Evolutionary conservation across 2,113 vertebrate genomes (phyloP).

Genomic region (Monarcha castaneiventris): DNA sequence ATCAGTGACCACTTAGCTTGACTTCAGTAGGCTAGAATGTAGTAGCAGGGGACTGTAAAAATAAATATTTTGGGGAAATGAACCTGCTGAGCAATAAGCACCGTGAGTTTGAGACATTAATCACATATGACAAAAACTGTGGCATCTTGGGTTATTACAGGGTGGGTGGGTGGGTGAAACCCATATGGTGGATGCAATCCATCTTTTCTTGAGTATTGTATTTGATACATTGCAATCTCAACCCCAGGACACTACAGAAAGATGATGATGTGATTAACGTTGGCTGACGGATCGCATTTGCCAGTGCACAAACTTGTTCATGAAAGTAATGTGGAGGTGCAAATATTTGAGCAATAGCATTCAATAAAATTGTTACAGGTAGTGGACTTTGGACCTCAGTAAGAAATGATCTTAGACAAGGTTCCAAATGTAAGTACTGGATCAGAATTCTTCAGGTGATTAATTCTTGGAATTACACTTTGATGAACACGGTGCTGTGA

Average conservation of each 20-base stretch:
- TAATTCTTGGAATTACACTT: neutral
- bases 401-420: neutral
- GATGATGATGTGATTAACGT: neutral
- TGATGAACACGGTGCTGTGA: neutral
- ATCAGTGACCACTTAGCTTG: conserved; percentile 16
- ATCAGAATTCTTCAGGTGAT: neutral
- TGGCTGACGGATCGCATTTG: neutral
- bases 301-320: neutral
- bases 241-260: neutral
- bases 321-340: neutral
- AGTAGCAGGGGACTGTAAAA: neutral
- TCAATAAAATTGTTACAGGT: neutral
- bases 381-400: neutral
- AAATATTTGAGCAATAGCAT: neutral
- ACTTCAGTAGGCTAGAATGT: neutral
- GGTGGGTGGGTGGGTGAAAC: neutral
- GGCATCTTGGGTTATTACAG: neutral
- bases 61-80: neutral
- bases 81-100: neutral
- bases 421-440: neutral
- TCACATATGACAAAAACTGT: neutral
- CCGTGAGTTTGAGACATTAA: neutral
- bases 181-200: neutral
- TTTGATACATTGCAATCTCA: neutral
- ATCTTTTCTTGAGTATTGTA: neutral